Evolutionary conservation across 2,888 invertebrate species (phyloP), one percentile per base, ranked within the genome.

Genomic region (Eupsilia transversa): DNA sequence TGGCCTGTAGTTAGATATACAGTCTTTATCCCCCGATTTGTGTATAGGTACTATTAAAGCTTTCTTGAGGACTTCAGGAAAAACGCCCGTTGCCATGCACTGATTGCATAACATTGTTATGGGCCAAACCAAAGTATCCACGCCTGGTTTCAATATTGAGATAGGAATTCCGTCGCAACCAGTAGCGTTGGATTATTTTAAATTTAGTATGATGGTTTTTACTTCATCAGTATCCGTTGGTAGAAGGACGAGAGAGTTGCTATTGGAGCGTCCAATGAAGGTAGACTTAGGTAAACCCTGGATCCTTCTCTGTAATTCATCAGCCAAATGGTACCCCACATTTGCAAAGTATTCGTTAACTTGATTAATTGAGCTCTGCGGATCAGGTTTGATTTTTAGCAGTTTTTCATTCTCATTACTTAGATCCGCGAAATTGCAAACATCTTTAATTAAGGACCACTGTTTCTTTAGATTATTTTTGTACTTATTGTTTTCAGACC

Each of bases 361-460:
- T 10, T 38, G 38, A 10, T 38, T 38, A 38, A 38, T 38, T 38
- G 38, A 38, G 38, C 35, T 35, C 14, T 60, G 61, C 27, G 61
- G 41, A 61, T 61, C 41, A 27, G n/a, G 41, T 41, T 61, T 27
- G 61, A 61, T 27, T 43, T 43, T 63, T 10, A 63, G 20, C 20
- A 63, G 20, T 27, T 63, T 43, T 43, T 43, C 27, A 20, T 41
- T 27, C 0, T 43, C 12, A 59, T 63, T 41, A 20, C 27, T 20
- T 20, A 2, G 27, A 1, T 41, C 27, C 20, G 27, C 10, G 9
- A 61, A 61, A 41, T 61, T 61, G 41, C 61, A 61, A 9, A 41
- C 41, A 41, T 61, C 61, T 20, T 20, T 61, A 61, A 61, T 61
- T 17, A 61, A 43, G 7, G 27, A 61, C 41, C 27, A 61, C 41